Conservation (phyloP, 2,888 invertebrate species). For the Pachydiplax longipennis region DNA sequence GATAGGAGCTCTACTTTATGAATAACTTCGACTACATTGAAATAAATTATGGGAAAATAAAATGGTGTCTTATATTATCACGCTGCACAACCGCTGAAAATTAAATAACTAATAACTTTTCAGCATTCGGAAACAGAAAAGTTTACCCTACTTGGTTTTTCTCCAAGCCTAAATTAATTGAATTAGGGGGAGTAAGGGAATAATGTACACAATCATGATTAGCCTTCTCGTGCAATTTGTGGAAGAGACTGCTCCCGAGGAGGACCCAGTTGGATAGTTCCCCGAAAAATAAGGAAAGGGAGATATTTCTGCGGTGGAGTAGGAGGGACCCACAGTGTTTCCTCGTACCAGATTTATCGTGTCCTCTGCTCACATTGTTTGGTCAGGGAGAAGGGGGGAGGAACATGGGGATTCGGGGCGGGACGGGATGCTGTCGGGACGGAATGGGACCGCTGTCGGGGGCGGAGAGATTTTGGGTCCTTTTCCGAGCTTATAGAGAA, state of each 20-base stretch:
- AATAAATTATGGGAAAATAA: too few relatives aligned
- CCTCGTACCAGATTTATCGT: constrained; percentile 41
- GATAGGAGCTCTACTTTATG: too few relatives aligned
- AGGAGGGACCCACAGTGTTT: constrained; percentile 9
- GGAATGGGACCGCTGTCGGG: constrained; percentile 27
- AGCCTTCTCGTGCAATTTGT: too few relatives aligned
- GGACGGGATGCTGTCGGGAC: constrained; percentile 21
- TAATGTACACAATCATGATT: too few relatives aligned
- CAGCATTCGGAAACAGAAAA: too few relatives aligned
- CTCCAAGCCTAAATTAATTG: too few relatives aligned
- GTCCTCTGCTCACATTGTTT: constrained; percentile 39
- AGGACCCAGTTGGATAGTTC: neutral
- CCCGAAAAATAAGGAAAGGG: neutral
- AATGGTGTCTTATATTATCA: too few relatives aligned
- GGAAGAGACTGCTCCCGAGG: neutral
- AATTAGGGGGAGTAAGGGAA: too few relatives aligned
- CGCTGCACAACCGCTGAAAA: too few relatives aligned
- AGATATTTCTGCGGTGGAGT: neutral
- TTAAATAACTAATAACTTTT: too few relatives aligned
- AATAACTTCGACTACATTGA: too few relatives aligned
- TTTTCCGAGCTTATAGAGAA: constrained; percentile 28
- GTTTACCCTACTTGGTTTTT: too few relatives aligned
- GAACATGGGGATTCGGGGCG: neutral
- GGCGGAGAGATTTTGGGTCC: constrained; percentile 35
- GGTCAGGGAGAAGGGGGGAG: constrained; percentile 7